Evolutionary conservation across 64 coral and sea anemone species (phyloP).

Genomic region (Pocillopora damicornis): DNA sequence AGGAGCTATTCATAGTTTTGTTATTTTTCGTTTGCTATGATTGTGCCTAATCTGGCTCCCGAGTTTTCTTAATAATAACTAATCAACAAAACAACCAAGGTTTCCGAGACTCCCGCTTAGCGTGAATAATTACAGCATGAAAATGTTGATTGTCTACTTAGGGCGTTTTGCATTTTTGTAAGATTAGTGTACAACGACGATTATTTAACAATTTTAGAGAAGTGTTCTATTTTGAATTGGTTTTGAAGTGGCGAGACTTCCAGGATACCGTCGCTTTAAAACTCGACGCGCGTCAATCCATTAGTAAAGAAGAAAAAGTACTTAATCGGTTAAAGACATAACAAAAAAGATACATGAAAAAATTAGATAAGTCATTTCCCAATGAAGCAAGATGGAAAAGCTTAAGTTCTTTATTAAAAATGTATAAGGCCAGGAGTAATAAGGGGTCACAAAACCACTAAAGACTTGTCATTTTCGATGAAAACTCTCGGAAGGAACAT

Average conservation of each 20-base stretch:
- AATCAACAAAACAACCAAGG: constrained; percentile 25
- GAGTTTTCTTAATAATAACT: constrained; percentile 26
- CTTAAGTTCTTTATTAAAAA: constrained; percentile 59
- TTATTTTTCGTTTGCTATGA: constrained; percentile 18
- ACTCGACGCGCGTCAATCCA: constrained; percentile 4
- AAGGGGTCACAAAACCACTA: constrained; percentile 61
- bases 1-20: background rate
- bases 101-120: constrained; percentile 32
- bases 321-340: constrained; percentile 92
- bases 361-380: constrained; percentile 99
- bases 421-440: constrained; percentile 36
- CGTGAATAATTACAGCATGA: constrained; percentile 14
- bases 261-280: too few relatives aligned
- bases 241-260: background rate
- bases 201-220: background rate
- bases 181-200: background rate
- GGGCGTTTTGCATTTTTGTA: background rate
- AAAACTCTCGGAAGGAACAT: constrained; percentile 25
- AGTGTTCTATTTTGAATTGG: background rate
- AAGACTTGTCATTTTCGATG: constrained; percentile 59
- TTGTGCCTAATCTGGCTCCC: constrained; percentile 41
- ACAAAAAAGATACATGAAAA: constrained; percentile 86
- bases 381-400: constrained; percentile 62
- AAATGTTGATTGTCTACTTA: constrained; percentile 2
- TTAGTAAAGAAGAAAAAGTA: constrained; percentile 29